Base-by-base conservation (phyloP, 2,888 invertebrate species). In the Carpatolechia fugitivella region DNA sequence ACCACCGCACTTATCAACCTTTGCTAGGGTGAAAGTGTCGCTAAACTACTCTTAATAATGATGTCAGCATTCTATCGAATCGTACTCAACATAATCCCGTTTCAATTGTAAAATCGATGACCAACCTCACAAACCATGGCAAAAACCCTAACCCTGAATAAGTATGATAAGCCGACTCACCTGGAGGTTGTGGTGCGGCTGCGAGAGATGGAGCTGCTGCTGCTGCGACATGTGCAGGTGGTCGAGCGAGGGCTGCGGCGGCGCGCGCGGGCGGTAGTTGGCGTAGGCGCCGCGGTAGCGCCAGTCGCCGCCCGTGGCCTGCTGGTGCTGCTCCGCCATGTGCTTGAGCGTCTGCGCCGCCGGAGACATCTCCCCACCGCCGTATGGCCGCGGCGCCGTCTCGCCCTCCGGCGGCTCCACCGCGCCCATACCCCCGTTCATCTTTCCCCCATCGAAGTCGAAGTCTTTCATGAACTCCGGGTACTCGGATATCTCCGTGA, bases 281-380 rank as follows among this genome's bases (percentile, higher is more conserved):
- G 35, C 91, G 90, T 81, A 93, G 82, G 78, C 80, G 82, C 79
- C 81, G 46, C 88, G 94, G 90, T 82, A 88, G 54, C 88, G 82
- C 76, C 86, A 92, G 76, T 91, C 92, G 1, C 95, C 94, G 77
- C 87, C 89, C 30, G 88, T 75, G 57, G 86, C 87, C 83, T 96
- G 97, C 85, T 98, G 98, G 84, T 98, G 98, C 81, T 98, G 98
- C 79, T 98, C 98, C 36, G 98, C 98, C 98, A 98, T 98, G 74
- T 98, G 98, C 79, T 98, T 98, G 52, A 98, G 90, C 0, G 98
- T 98, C 87, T 98, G 97, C 49, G 98, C 98, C 0, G 98, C 98
- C 20, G 98, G 96, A 57, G 97, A 97, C 80, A 96, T 91, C 79
- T 96, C 96, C 0, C 93, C 93, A 56, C 91, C 75, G 62, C 91